Conservation (phyloP, 2,797 vertebrate genomes). For the Argyrosomus regius region DNA sequence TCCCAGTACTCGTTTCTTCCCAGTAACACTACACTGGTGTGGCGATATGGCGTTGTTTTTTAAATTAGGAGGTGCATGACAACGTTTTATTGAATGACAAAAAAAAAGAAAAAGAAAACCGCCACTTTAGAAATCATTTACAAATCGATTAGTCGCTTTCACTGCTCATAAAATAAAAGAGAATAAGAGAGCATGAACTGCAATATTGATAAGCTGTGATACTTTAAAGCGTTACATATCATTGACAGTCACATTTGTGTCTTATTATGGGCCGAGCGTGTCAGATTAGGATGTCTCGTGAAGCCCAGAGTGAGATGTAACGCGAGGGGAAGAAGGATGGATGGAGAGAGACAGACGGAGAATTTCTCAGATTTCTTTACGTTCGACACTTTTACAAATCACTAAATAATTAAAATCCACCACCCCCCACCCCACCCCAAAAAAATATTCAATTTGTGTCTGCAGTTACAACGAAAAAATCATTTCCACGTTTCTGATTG, state of each 20-base stretch:
- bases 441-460: too few relatives aligned
- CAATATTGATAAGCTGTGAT: constrained; percentile 26
- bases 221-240: constrained; percentile 30
- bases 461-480: not conserved
- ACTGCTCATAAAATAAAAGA: not conserved
- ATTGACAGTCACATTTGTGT: constrained; percentile 26
- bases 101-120: not conserved
- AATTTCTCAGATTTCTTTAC: constrained; percentile 11
- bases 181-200: constrained; percentile 22
- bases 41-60: not conserved
- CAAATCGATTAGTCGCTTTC: constrained; percentile 32
- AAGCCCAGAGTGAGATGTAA: not conserved
- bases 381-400: constrained; percentile 13
- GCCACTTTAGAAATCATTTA: constrained; percentile 7
- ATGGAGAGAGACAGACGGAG: constrained; percentile 7
- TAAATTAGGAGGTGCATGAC: constrained; percentile 17
- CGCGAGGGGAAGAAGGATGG: constrained; percentile 1
- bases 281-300: constrained; percentile 28
- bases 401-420: constrained; percentile 44
- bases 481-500: not conserved
- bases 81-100: constrained; percentile 3
- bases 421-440: not conserved
- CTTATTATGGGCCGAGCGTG: constrained; percentile 4
- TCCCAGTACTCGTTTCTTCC: not conserved
- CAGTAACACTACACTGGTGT: not conserved